Evolutionary conservation across 2,113 vertebrate genomes (phyloP).

Genomic region (Notothenia rossii): DNA sequence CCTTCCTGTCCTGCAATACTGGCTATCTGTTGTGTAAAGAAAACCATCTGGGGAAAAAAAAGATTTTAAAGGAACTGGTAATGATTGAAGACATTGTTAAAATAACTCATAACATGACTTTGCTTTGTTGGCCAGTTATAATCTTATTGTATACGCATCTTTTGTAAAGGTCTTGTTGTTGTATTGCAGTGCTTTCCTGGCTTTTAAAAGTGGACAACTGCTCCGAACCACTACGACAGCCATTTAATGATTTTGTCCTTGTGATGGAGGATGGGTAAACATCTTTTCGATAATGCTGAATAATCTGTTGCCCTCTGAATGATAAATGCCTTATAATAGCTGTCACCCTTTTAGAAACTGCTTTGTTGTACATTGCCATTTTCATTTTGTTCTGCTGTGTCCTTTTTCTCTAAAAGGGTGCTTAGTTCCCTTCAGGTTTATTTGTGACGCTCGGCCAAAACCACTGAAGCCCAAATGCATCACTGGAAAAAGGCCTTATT

Average conservation of each 20-base stretch:
- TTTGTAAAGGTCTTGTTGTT: no score
- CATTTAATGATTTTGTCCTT: not conserved
- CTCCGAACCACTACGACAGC: not conserved
- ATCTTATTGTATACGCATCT: no score
- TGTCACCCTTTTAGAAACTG: not conserved
- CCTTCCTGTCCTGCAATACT: no score
- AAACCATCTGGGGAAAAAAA: no score
- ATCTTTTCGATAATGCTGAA: constrained; percentile 3
- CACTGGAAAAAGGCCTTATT: not conserved
- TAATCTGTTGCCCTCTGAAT: constrained; percentile 6
- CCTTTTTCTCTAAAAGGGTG: not conserved
- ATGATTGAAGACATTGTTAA: no score
- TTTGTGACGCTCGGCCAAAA: not conserved
- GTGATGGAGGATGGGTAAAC: not conserved
- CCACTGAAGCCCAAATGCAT: not conserved
- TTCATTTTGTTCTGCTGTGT: not conserved
- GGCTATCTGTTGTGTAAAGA: no score
- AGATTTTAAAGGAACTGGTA: no score
- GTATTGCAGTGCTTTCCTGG: no score
- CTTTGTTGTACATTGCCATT: not conserved
- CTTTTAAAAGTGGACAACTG: no score
- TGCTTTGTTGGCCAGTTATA: no score
- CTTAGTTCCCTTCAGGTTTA: not conserved
- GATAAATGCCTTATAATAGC: not conserved
- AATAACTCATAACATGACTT: no score